phyloP scores from a whole-genome alignment of 2,888 invertebrate genomes.

The Creontiades dilutus region DNA sequence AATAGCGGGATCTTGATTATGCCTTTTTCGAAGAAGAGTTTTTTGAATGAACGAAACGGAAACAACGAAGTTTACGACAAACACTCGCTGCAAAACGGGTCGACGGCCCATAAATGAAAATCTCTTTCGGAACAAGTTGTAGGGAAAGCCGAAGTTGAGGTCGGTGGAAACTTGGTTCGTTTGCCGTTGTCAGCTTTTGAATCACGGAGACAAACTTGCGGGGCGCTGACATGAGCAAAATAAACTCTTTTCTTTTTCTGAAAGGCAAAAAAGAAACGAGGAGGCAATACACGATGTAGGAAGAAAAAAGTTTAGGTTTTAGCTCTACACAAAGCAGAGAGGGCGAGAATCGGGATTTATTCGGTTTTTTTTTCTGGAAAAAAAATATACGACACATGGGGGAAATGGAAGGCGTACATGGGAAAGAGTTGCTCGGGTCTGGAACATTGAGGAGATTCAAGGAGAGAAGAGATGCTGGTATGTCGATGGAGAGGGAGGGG shows the following conservation, averaged over 20 bases:
- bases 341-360: constrained; percentile 47
- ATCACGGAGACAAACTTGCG: constrained; percentile 1
- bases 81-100: constrained; percentile 11
- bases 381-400: constrained; percentile 4
- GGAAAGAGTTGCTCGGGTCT: neutral
- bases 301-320: constrained; percentile 8
- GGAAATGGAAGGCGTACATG: neutral
- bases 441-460: neutral
- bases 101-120: neutral
- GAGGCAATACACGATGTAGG: neutral
- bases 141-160: constrained; percentile 14
- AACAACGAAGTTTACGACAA: constrained; percentile 11
- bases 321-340: constrained; percentile 5
- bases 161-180: constrained; percentile 35
- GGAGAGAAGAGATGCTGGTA: neutral
- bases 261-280: constrained; percentile 15
- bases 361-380: neutral
- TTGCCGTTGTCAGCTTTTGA: constrained; percentile 32
- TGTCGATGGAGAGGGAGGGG: neutral
- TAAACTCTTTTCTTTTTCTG: constrained; percentile 9
- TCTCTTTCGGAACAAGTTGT: neutral
- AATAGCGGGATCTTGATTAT: neutral
- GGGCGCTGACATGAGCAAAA: constrained; percentile 37
- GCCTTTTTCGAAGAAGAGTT: neutral
- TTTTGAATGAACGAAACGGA: neutral